Base-by-base conservation (phyloP, 2,113 vertebrate genomes). In the Amia ocellicauda region DNA sequence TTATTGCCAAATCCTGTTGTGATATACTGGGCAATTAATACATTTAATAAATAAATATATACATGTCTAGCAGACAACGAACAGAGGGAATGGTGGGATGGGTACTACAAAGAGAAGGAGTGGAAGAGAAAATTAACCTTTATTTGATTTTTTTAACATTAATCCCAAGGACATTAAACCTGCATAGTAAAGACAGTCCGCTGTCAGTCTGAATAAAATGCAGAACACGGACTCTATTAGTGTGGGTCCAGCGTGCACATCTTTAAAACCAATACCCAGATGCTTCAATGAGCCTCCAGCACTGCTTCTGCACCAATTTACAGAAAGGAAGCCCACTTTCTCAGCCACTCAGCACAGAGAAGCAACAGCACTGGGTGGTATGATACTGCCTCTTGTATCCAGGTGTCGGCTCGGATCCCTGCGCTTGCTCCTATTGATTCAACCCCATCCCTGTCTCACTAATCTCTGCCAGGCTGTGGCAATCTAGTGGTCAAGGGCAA, bases 41-140 rank as follows among this genome's bases (percentile, higher is more conserved):
- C 22, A 28, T 56, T 26, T 56, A 29, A 24, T 27, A 56, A 56
- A 24, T 16, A 56, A 56, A 53, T 19, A 53, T 24, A 49, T 20
- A 16, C 45, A 49, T 24, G 23, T 26, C 22, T 20, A 53, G 11
- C 31, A 36, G 31, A 36, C 11, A 36, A 7, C 11, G 13, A 47
- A 47, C 43, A 47, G 43, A 14, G 43, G 31, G 31, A 10, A 10
- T 3, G 31, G 31, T 3, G 31, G 4, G 10, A 36, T 36, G 31
- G 31, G n/a, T n/a, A n/a, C 31, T 36, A 36, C 3, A 36, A 36
- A 36, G 10, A 3, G 31, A 5, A 10, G 31, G 31, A 10, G 31
- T 5, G 31, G 31, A 36, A 36, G 11, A 36, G 5, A 36, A 36
- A 36, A 36, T 36, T 36, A 36, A 36, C 31, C 31, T 36, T 36